Base-by-base conservation (phyloP, 1,140 invertebrate species). In the Euglossa dilemma region DNA sequence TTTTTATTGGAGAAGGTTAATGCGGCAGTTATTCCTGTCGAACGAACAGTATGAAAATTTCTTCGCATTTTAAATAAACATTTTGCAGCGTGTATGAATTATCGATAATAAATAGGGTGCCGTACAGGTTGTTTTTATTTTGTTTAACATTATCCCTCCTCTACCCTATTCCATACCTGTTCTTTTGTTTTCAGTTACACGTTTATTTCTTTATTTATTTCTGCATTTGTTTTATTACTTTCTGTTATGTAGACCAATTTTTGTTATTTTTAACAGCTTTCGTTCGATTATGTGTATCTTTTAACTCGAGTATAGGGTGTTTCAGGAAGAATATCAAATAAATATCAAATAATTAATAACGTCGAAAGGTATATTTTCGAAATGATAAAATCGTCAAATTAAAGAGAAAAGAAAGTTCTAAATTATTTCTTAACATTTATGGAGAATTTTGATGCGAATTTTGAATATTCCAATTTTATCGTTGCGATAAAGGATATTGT, bases 61-160 rank as follows among this genome's bases (percentile, higher is more conserved):
- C 1, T 45, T 74, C 59, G 18, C 6, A 76, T 43, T 66, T 75
- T 14, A 28, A 81, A 54, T 45, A 70, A 78, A 63, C 3, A 20
- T 83, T 71, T 63, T 47, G 28, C 20, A 45, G 14, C 52, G 54
- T 84, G 77, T 84, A 73, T 54, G 52, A 80, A 50, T 83, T 69
- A 28, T 45, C 20, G 63, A 70, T 54, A 90, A 92, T 91, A 92
- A 91, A 92, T 89, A 89, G 86, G 89, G 85, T 91, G 72, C 80
- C 82, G 86, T 91, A 89, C 77, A 89, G 74, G 79, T 91, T 87
- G 79, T 91, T 90, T 63, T 90, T 86, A 78, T 87, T 89, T 87
- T 73, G 59, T 89, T 89, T 80, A 16, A 76, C 57, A 59, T 61
- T 47, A 0, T 78, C 83, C 79, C 61, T 23, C 18, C 47, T 2